phyloP scores from a whole-genome alignment of 2,888 invertebrate species.

The Leptopilina myrica region DNA sequence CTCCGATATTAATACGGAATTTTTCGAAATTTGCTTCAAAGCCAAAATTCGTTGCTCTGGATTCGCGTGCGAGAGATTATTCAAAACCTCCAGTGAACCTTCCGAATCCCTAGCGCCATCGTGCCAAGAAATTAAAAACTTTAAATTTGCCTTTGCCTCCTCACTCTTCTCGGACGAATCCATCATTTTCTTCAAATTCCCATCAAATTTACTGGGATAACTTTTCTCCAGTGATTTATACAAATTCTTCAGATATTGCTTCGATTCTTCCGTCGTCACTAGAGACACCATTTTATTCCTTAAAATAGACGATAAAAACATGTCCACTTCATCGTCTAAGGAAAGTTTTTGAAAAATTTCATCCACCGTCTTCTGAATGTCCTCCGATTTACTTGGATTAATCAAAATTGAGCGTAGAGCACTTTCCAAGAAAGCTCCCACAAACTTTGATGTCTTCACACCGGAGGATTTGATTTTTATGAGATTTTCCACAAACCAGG shows the following conservation, averaged over 20 bases:
- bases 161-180: conserved; percentile 54
- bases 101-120: conserved; percentile 63
- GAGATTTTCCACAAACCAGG: conserved; percentile 78
- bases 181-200: conserved; percentile 81
- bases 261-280: conserved; percentile 19
- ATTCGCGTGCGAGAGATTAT: conserved; percentile 83
- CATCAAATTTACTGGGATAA: conserved; percentile 86
- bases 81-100: conserved; percentile 65
- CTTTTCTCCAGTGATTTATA: conserved; percentile 80
- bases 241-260: conserved; percentile 62
- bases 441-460: conserved; percentile 79
- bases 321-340: conserved; percentile 77
- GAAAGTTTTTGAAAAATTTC: conserved; percentile 81
- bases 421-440: conserved; percentile 79
- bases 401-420: conserved; percentile 78
- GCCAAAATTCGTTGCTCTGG: conserved; percentile 83
- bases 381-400: conserved; percentile 70
- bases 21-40: conserved; percentile 80
- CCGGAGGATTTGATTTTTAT: conserved; percentile 79
- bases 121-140: conserved; percentile 71
- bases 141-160: conserved; percentile 60
- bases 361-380: conserved; percentile 79
- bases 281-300: conserved; percentile 38
- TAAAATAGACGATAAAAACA: conserved; percentile 63
- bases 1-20: conserved; percentile 62